Percentiles rank a stretch among this genome's conserved stretches.
phyloP scores from a whole-genome alignment of 2,797 vertebrate genomes.

The Cirrhinus molitorella region DNA sequence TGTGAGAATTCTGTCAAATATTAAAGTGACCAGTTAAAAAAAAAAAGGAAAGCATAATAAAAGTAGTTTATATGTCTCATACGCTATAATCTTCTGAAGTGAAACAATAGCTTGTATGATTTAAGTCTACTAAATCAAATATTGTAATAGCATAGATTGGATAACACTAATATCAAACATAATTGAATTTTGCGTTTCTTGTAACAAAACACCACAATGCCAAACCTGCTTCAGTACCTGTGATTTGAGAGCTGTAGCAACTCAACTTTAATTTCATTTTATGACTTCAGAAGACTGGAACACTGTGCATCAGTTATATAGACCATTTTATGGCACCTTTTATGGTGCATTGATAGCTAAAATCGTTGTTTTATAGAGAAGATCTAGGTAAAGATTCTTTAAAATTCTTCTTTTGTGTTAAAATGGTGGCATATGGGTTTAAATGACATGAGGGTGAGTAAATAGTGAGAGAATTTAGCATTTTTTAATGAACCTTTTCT shows the following conservation, averaged over 20 bases:
- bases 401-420: not conserved
- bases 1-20: not conserved
- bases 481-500: not conserved
- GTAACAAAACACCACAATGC: not conserved
- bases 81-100: not conserved
- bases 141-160: not conserved
- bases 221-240: not conserved
- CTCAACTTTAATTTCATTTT: slow-evolving; percentile 8
- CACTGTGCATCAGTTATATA: not conserved
- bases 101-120: not conserved
- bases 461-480: not conserved
- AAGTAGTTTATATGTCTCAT: not conserved
- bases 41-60: not conserved
- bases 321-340: slow-evolving; percentile 15
- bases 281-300: slow-evolving; percentile 5
- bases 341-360: slow-evolving; percentile 18
- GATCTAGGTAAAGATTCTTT: not conserved
- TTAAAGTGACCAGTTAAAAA: not conserved
- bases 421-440: not conserved
- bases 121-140: not conserved
- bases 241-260: not conserved
- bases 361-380: not conserved
- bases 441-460: not conserved
- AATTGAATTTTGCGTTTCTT: not conserved
- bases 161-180: not conserved